Base-by-base conservation (phyloP, 2,113 vertebrate genomes). In the Callipepla squamata region DNA sequence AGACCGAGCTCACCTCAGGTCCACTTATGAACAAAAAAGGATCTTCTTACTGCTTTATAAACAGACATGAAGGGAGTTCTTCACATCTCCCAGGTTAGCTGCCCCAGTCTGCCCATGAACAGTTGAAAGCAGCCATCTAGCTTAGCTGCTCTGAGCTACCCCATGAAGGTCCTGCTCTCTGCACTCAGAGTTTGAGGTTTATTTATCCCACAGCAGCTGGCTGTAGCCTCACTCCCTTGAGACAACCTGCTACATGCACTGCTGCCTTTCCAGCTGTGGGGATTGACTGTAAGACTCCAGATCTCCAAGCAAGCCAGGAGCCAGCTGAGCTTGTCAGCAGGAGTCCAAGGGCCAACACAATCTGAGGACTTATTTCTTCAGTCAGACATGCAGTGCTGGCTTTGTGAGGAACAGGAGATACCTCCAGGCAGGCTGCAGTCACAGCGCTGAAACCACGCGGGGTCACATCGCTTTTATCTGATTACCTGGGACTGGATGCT, bases 401-500 rank as follows among this genome's bases (percentile, higher is more conserved):
- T 70, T 11, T 51, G 55, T 3, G 65, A 75, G 81, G 67, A 84
- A 12, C 47, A 70, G 61, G 1, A 20, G 0, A 6, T 2, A 45
- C 6, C 38, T 55, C 32, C 32, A 3, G 13, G n/a, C 32, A 19
- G 28, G 59, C 57, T 74, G 16, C 0, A 4, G 32, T 25, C 2
- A 0, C 38, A 17, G 15, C 2, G 18, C 4, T 50, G 84, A 22
- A 78, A 22, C 17, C 8, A 55, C 73, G 47, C 4, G 40, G 50
- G 69, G 34, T 74, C 76, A 53, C 73, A 70, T 55, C 62, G 26
- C 48, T 38, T 19, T 61, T 4, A 93, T 92, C 51, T 68, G 65
- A 79, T 90, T 81, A 84, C 28, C 61, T 4, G 32, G 50, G 51
- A 85, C 7, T 84, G 74, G 68, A 17, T 80, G 83, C 69, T 81